Percentiles rank a stretch among this genome's conserved stretches.
These are phyloP conservation scores for Melanaphis sacchari DNA, from an alignment of 1,140 invertebrate genomes.

Conservation along the genomic window DNA sequence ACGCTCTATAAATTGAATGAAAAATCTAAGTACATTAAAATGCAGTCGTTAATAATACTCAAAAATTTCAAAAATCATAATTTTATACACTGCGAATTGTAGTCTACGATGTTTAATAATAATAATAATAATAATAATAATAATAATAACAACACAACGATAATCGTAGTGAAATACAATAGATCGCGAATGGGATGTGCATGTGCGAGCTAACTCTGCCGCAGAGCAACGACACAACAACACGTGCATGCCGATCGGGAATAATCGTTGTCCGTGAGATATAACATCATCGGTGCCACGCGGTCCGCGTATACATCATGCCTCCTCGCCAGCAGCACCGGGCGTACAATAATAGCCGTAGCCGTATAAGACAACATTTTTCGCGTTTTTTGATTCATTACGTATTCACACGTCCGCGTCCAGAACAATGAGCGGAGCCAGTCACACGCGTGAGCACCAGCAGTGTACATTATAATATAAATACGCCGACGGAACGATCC, in stretches of 20 bases:
- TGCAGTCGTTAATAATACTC: not conserved
- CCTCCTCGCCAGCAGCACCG: too few relatives aligned
- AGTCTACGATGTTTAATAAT: too few relatives aligned
- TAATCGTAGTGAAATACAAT: not conserved
- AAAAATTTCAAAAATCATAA: too few relatives aligned
- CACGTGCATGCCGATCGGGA: not conserved
- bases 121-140: too few relatives aligned
- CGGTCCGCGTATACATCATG: not conserved
- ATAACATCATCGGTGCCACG: not conserved
- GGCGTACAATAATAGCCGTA: not conserved
- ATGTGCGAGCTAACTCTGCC: not conserved
- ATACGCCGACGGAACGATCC: not conserved
- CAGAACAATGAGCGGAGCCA: constrained; percentile 26
- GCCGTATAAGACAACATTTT: constrained; percentile 26
- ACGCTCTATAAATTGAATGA: not conserved
- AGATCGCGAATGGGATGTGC: not conserved
- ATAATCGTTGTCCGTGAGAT: not conserved
- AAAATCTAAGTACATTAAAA: not conserved
- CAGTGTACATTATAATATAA: not conserved
- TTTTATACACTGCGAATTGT: too few relatives aligned
- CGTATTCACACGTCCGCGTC: constrained; percentile 26
- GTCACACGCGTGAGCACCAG: not conserved
- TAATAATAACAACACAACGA: not conserved
- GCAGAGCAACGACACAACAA: not conserved
- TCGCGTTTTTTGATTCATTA: constrained; percentile 49